Evolutionary conservation across 2,113 vertebrate species (phyloP), one percentile per base, ranked within the genome.

Genomic region (Coturnix japonica): DNA sequence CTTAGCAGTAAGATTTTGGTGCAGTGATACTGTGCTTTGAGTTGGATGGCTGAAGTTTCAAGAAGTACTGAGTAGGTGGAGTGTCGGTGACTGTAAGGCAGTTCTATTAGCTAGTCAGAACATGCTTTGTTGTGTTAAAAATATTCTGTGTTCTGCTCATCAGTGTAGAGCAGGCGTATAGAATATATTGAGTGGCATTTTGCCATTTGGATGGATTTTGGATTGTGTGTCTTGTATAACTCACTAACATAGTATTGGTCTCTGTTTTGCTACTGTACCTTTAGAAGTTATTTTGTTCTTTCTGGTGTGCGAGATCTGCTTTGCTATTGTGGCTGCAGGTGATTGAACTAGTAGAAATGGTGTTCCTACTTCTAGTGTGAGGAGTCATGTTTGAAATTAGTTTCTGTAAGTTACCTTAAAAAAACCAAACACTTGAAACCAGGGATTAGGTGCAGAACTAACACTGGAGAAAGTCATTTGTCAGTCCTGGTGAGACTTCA

Each of bases 231-330:
- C 14, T 74, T 90, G 21, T 95, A 26, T 93, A 95, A 96, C 93
- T 94, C 82, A 94, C 93, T 96, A 91, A 95, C 92, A 87, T 26
- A 41, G 86, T 90, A 64, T 77, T 81, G 90, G 51, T 53, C 78
- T 95, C 20, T 82, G 51, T 81, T 89, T 87, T 88, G 72, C 84
- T 93, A 12, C 37, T 77, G 53, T 87, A 66, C 85, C 88, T 91
- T 61, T 35, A 73, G 79, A 63, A 63, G 43, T 31, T 54, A 49
- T 73, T 73, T 73, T 57, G 77, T 85, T 18, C 7, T 31, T 53
- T 61, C 71, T 63, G 16, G 39, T 92, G 39, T 78, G 41, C 6
- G 81, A 57, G 66, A 81, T 85, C 5, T 67, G 64, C 72, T 90
- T 81, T 82, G 60, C 72, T n/a, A 13, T 78, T 77, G 64, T 81